Evolutionary conservation across 2,113 vertebrate species (phyloP).

Genomic region (Zosterops lateralis): DNA sequence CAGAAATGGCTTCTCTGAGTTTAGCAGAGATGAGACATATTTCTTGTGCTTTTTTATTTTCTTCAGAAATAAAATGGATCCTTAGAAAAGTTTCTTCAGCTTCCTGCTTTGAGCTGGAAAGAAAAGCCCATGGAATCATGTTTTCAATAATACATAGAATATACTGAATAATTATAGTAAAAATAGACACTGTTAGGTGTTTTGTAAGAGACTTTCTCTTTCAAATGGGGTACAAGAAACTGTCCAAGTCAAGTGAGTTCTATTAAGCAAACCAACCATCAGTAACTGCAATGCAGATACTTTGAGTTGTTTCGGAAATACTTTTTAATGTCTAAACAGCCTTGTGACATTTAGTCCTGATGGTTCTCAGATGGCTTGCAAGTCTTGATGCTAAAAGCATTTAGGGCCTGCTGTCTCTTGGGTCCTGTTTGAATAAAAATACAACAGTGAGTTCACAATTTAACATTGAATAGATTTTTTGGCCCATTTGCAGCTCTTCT

Average conservation of each 20-base stretch:
- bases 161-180: neutral
- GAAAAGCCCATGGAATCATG: neutral
- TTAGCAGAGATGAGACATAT: neutral
- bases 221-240: neutral
- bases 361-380: neutral
- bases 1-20: neutral
- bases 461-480: neutral
- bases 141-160: neutral
- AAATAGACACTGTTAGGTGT: neutral
- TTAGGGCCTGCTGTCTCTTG: neutral
- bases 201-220: neutral
- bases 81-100: neutral
- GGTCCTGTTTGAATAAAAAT: neutral
- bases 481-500: neutral
- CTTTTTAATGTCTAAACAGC: neutral
- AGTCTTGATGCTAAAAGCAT: neutral
- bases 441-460: neutral
- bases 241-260: neutral
- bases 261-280: neutral
- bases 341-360: neutral
- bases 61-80: neutral
- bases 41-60: neutral
- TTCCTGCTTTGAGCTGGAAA: neutral
- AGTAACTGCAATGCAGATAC: neutral
- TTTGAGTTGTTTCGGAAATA: neutral